Conservation (phyloP, 2,888 invertebrate species). For the Tetragonisca angustula region DNA sequence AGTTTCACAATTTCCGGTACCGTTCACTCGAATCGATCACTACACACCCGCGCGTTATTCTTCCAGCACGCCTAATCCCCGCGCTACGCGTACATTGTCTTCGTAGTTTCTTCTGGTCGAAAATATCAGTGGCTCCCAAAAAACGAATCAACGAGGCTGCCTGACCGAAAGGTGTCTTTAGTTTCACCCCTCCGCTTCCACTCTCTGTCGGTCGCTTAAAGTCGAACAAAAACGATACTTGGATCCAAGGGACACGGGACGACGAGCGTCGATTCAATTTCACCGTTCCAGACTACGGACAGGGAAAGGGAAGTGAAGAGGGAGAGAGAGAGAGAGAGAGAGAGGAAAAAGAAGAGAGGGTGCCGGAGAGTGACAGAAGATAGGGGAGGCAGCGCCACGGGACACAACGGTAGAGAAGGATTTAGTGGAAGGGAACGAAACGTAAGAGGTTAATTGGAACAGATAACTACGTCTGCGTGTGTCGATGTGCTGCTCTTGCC, state of each 20-base stretch:
- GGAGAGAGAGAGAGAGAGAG: too few relatives aligned
- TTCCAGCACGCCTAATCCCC: background rate
- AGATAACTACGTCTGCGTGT: slow-evolving; percentile 71
- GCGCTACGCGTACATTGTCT: background rate
- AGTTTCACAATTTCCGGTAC: slow-evolving; percentile 40
- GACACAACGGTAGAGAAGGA: slow-evolving; percentile 36
- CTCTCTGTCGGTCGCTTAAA: slow-evolving; percentile 14
- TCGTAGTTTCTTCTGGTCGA: background rate
- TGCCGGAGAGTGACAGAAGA: slow-evolving; percentile 19
- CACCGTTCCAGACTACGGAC: slow-evolving; percentile 62
- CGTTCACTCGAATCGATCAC: slow-evolving; percentile 23
- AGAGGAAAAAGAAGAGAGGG: background rate
- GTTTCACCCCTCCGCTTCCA: too few relatives aligned
- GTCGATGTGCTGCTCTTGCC: slow-evolving; percentile 57
- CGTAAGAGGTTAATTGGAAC: slow-evolving; percentile 77
- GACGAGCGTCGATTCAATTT: slow-evolving; percentile 71
- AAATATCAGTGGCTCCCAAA: background rate
- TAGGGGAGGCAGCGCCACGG: slow-evolving; percentile 7
- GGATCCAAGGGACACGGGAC: slow-evolving; percentile 40
- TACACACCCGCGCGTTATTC: background rate
- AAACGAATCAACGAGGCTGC: background rate
- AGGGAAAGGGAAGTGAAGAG: slow-evolving; percentile 11
- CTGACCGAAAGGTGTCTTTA: background rate
- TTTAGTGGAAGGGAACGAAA: slow-evolving; percentile 68
- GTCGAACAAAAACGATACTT: slow-evolving; percentile 60